Conservation (phyloP, 2,888 invertebrate species). For the Eilema depressum region DNA sequence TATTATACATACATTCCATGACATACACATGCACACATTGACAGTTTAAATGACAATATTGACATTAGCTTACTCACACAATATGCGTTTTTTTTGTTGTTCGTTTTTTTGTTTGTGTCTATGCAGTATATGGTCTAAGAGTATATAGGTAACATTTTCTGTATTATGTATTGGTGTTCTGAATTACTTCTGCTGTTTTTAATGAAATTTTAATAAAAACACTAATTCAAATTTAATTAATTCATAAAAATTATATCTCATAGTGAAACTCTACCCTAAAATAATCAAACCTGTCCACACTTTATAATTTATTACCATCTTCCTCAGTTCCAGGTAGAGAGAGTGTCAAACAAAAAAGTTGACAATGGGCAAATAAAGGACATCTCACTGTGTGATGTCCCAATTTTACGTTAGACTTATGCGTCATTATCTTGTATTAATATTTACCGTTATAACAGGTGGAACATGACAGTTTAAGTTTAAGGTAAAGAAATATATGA, state of each 20-base stretch:
- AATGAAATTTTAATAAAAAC: neutral
- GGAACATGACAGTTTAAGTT: constrained; percentile 52
- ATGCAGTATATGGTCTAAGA: too few species aligned
- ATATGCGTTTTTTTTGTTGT: too few species aligned
- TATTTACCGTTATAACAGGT: constrained; percentile 76
- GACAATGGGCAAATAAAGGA: constrained; percentile 78
- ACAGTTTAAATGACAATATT: too few species aligned
- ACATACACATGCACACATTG: too few species aligned
- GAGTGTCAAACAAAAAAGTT: constrained; percentile 65
- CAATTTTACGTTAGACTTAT: constrained; percentile 73
- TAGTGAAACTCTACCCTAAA: constrained; percentile 32
- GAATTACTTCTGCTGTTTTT: neutral
- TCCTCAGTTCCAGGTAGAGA: constrained; percentile 72
- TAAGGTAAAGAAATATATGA: constrained; percentile 29
- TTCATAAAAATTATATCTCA: neutral
- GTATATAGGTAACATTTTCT: too few species aligned
- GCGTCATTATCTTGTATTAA: constrained; percentile 74
- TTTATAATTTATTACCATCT: constrained; percentile 73
- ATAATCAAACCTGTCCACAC: constrained; percentile 67
- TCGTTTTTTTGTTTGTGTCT: too few species aligned
- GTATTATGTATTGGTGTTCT: too few species aligned
- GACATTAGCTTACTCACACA: too few species aligned
- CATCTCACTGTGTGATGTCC: constrained; percentile 68
- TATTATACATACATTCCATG: too few species aligned
- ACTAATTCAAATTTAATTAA: neutral